phyloP scores from a whole-genome alignment of 2,888 invertebrate species.

The Oxytorus armatus region DNA sequence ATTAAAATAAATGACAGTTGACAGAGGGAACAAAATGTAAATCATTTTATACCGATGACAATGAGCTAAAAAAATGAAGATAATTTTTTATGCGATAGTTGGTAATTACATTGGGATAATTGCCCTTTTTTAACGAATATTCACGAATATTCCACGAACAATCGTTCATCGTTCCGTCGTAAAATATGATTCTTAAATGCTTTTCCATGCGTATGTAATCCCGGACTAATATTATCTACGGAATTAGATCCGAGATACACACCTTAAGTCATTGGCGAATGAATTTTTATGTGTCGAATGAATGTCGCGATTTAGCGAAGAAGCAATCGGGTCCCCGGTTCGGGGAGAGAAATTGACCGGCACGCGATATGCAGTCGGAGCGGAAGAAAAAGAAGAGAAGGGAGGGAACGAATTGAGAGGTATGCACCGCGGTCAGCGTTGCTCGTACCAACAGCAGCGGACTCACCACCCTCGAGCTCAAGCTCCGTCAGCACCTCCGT shows the following conservation, averaged over 20 bases:
- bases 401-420: constrained; percentile 31
- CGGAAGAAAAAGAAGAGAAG: neutral
- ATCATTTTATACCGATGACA: too few species aligned
- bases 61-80: too few species aligned
- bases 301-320: constrained; percentile 41
- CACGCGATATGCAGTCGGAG: constrained; percentile 12
- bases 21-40: too few species aligned
- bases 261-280: neutral
- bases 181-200: too few species aligned
- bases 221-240: neutral
- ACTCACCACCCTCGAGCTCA: constrained; percentile 61
- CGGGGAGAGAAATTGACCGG: constrained; percentile 22
- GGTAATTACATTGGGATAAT: too few species aligned
- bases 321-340: constrained; percentile 28
- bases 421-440: constrained; percentile 66
- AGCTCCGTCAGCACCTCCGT: constrained; percentile 77
- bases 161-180: too few species aligned
- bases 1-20: too few species aligned
- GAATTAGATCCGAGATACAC: neutral
- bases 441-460: constrained; percentile 42
- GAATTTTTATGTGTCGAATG: constrained; percentile 31
- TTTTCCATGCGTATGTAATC: too few species aligned
- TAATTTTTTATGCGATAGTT: too few species aligned
- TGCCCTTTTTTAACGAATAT: too few species aligned
- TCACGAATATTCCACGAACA: too few species aligned